Percentiles rank a stretch among this genome's conserved stretches.
Evolutionary conservation across 2,888 invertebrate genomes (phyloP).

Genomic region (Willowsia nigromaculata): DNA sequence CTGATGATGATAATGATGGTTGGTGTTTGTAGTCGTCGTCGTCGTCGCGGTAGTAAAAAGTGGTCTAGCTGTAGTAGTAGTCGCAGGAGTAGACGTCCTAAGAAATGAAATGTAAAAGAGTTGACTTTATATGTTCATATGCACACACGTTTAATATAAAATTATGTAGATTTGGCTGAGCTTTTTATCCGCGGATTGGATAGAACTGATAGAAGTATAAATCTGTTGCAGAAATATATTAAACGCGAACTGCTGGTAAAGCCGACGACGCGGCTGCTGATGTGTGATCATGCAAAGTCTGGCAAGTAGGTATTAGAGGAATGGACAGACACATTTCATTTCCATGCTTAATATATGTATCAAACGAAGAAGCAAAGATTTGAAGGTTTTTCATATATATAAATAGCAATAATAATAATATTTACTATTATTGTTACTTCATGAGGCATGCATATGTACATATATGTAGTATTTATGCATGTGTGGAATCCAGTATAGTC

Average conservation of each 20-base stretch:
- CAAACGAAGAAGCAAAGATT: not conserved
- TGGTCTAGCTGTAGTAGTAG: not conserved
- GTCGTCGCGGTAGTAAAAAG: not conserved
- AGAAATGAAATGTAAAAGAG: conserved; percentile 26
- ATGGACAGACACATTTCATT: conserved; percentile 15
- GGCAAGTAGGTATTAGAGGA: not conserved
- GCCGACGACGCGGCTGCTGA: not conserved
- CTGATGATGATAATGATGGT: conserved; percentile 3
- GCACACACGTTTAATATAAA: not conserved
- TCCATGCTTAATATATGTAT: not conserved
- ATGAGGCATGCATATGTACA: not conserved
- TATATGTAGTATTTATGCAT: not conserved
- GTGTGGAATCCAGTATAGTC: too few relatives aligned
- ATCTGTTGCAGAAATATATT: not conserved
- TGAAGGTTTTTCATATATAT: conserved; percentile 18
- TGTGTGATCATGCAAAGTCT: not conserved
- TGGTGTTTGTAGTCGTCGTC: not conserved
- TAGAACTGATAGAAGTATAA: not conserved
- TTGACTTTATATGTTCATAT: not conserved
- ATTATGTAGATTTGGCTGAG: not conserved
- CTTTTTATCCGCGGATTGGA: conserved; percentile 15
- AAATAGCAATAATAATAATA: conserved; percentile 29
- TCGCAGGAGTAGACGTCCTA: not conserved
- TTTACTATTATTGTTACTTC: not conserved
- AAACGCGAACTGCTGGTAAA: not conserved